phyloP scores from a whole-genome alignment of 2,113 vertebrate genomes.

The Rhinopomastus cyanomelas region DNA sequence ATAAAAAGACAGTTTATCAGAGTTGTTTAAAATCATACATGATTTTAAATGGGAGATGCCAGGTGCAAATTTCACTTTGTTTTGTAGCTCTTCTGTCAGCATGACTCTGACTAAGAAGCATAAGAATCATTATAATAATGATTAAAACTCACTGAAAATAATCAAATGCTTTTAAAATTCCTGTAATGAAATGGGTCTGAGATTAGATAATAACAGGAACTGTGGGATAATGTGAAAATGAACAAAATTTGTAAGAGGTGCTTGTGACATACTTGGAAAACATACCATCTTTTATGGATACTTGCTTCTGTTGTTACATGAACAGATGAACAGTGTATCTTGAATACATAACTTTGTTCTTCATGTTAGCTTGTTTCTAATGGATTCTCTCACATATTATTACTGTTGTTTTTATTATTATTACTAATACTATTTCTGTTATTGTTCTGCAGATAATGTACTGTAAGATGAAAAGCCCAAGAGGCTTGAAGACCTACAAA shows the following conservation, averaged over 20 bases:
- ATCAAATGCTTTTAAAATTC: not conserved
- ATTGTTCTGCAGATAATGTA: not conserved
- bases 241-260: not conserved
- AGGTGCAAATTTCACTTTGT: not conserved
- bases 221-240: not conserved
- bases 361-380: not conserved
- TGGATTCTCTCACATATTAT: not conserved
- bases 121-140: not conserved
- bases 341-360: not conserved
- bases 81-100: not conserved
- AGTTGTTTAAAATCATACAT: not conserved
- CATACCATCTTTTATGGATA: not conserved
- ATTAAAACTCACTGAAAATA: not conserved
- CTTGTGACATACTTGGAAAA: not conserved
- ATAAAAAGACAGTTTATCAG: not conserved
- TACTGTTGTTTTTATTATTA: not conserved
- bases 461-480: not conserved
- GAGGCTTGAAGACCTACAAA: not conserved
- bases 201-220: not conserved
- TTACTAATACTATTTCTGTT: not conserved
- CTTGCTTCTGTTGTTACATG: not conserved
- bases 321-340: not conserved
- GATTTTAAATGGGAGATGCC: not conserved
- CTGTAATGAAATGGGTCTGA: not conserved
- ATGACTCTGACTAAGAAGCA: not conserved